Base-by-base conservation (phyloP, 2,797 vertebrate species). In the Melopsittacus undulatus region DNA sequence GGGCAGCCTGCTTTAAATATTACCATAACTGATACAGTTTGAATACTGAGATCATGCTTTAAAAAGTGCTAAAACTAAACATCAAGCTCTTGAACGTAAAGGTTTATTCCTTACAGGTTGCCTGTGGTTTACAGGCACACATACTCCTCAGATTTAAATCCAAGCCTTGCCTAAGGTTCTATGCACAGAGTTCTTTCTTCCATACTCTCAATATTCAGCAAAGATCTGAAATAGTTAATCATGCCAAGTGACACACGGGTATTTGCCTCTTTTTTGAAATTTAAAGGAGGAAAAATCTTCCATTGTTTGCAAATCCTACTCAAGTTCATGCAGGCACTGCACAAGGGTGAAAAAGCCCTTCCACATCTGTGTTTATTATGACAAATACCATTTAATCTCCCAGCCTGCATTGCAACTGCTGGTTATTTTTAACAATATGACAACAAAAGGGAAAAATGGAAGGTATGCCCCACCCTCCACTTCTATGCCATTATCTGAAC, bases 281-380 rank as follows among this genome's bases (percentile, higher is more conserved):
- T 85, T 85, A 74, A 95, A 93, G 29, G 23, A 57, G 69, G 63
- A 86, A 82, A 78, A 27, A 1, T 21, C 4, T 40, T 85, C 61
- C 18, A 83, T 68, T 40, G 11, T 11, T 70, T 80, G 72, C n/a
- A 96, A 93, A 95, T 92, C 81, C 84, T 78, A 19, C 81, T 87
- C 98, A 98, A 98, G 98, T 98, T 98, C 79, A 97, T 97, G 97
- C 98, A 98, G 74, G 98, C 95, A 97, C 92, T 96, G 82, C 54
- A 84, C 69, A 74, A 89, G 88, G 95, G 96, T 96, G 94, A 97
- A 98, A 98, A 98, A 98, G 92, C 97, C 98, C 97, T 97, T 97
- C 96, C 83, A 97, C 96, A 98, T 98, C 98, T 98, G 95, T 98
- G 98, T 97, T 97, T 98, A 96, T 97, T 96, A 92, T 97, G 95